A percentile compares a stretch with the other conserved stretches of the same genome.
Evolutionary conservation across 2,888 invertebrate species (phyloP).

Genomic region (Rutpela maculata): DNA sequence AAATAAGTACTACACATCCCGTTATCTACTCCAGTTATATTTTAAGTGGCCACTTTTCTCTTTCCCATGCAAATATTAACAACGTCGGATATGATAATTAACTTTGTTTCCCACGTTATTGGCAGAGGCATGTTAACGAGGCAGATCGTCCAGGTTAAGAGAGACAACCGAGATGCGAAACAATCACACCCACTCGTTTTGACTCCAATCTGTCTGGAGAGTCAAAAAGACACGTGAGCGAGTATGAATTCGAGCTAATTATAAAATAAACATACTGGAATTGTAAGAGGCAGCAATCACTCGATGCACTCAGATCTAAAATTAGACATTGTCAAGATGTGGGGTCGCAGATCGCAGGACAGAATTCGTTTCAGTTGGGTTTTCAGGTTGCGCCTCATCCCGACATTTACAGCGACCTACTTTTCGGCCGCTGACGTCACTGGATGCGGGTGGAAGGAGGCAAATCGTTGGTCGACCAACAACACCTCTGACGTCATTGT

Average conservation of each 20-base stretch:
- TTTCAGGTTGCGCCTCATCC: conserved; percentile 36
- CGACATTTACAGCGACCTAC: conserved; percentile 56
- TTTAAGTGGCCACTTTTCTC: neutral
- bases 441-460: conserved; percentile 47
- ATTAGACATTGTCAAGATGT: conserved; percentile 39
- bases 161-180: conserved; percentile 1
- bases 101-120: neutral
- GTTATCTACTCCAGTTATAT: too few species aligned
- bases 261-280: conserved; percentile 38
- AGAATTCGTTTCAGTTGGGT: conserved; percentile 33
- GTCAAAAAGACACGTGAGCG: conserved; percentile 36
- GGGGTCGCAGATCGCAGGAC: conserved; percentile 30
- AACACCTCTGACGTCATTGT: conserved; percentile 59
- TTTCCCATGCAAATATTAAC: neutral
- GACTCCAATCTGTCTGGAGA: conserved; percentile 29
- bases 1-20: too few species aligned
- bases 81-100: neutral
- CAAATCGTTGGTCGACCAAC: conserved; percentile 52
- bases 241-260: conserved; percentile 35
- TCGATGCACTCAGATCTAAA: conserved; percentile 24
- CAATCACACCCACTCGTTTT: conserved; percentile 21
- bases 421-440: conserved; percentile 57
- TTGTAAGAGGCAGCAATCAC: conserved; percentile 21
- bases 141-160: conserved; percentile 15
- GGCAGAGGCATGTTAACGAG: neutral